Base-by-base conservation (phyloP, 1,140 invertebrate species). In the Lepidotrigona ventralis region DNA sequence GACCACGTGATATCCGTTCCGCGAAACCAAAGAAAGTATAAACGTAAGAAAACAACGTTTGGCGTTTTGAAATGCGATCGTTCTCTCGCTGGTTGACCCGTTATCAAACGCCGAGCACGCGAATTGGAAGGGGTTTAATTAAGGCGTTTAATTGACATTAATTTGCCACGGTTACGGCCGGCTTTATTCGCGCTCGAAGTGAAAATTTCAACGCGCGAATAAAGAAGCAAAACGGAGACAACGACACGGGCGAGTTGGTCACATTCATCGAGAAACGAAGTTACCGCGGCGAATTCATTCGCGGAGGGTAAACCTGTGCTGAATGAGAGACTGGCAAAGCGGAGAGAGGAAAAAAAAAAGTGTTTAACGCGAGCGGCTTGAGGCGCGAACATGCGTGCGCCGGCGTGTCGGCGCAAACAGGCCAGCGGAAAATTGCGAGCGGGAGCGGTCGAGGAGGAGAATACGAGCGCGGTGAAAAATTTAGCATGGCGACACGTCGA, bases 341-440 rank as follows among this genome's bases (percentile, higher is more conserved):
- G 33, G 33, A 6, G 39, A 46, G 8, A 39, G 23, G 58, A 60
- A 8, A 29, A 39, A 14, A 73, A 74, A 74, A 74, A 71, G 70
- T 75, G 73, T 19, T 54, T 56, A 71, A 46, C n/a, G 69, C 39
- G 33, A 58, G 51, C 46, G 53, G 74, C 54, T 54, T 46, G 71
- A 79, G 39, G 54, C 17, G 6, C 9, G 29, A 58, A n/a, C 19
- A 19, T n/a, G 69, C n/a, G 19, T 76, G n/a, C 51, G 39, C 46
- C 19, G 39, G n/a, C 53, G 63, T 71, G 39, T 8, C 39, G 39
- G n/a, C 46, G 79, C 69, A 72, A 80, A 72, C 69, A 73, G 79
- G 79, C 73, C 56, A 80, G 53, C 53, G 68, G 66, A 68, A 87
- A 80, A 87, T 80, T 86, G 86, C 63, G 66, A 84, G 83, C 64